phyloP scores from a whole-genome alignment of 1,140 invertebrate species.

The Adelges cooleyi region DNA sequence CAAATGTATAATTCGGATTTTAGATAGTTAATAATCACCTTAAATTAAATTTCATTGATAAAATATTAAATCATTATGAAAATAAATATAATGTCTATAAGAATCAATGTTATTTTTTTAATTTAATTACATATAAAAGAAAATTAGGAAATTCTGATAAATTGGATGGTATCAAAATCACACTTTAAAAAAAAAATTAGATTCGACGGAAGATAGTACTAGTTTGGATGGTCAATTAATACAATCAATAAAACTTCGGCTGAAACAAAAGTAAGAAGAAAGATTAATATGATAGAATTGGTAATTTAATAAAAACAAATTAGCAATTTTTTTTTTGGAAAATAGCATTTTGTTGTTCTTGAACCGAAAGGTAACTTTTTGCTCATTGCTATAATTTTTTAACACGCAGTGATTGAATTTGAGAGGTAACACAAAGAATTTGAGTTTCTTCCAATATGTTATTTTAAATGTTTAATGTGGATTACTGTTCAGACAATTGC shows the following conservation, averaged over 20 bases:
- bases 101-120: background rate
- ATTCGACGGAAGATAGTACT: background rate
- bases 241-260: conserved; percentile 26
- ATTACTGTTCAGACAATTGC: too few species aligned
- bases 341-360: too few species aligned
- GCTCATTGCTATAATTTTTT: too few species aligned
- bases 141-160: background rate
- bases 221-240: background rate
- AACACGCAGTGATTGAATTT: too few species aligned
- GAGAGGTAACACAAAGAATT: too few species aligned
- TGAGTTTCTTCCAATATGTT: too few species aligned
- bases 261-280: too few species aligned
- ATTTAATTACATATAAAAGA: conserved; percentile 21
- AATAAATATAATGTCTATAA: background rate
- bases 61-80: background rate
- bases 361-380: too few species aligned
- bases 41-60: background rate
- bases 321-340: background rate
- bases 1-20: conserved; percentile 25
- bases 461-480: too few species aligned
- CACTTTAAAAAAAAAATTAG: conserved; percentile 9
- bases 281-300: background rate
- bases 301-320: background rate
- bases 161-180: background rate
- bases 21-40: background rate